A percentile compares a stretch with the other conserved stretches of the same genome.
phyloP scores from a whole-genome alignment of 2,797 vertebrate species.

The Emys orbicularis region DNA sequence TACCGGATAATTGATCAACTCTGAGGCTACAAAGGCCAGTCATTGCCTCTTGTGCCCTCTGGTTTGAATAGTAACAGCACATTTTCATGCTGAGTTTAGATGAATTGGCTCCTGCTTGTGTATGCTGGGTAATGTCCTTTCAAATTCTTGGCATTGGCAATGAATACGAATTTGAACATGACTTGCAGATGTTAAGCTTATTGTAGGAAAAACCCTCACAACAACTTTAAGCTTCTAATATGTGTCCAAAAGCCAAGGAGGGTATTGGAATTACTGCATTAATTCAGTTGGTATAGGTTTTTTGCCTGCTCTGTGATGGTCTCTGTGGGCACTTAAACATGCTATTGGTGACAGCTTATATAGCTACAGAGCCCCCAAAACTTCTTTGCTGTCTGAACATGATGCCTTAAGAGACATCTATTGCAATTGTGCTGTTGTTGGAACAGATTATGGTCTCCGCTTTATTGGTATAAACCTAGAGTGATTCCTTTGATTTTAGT shows the following conservation, averaged over 20 bases:
- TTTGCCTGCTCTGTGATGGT: slow-evolving; percentile 41
- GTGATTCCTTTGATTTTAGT: background rate
- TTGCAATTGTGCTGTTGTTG: background rate
- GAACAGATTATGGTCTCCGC: background rate
- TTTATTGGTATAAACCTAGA: background rate
- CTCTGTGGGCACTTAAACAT: background rate
- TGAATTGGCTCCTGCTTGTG: slow-evolving; percentile 73
- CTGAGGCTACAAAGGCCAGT: slow-evolving; percentile 34
- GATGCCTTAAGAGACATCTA: background rate
- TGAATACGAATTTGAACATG: slow-evolving; percentile 68
- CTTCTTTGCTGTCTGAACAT: background rate
- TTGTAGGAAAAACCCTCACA: slow-evolving; percentile 52
- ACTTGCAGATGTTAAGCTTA: slow-evolving; percentile 69
- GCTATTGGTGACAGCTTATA: background rate
- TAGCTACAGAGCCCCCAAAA: background rate
- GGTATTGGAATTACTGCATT: slow-evolving; percentile 12
- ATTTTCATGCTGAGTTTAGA: slow-evolving; percentile 75
- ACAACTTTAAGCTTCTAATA: slow-evolving; percentile 64
- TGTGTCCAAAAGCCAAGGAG: slow-evolving; percentile 51
- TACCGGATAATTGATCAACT: slow-evolving; percentile 51
- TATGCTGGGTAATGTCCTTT: slow-evolving; percentile 69
- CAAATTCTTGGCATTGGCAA: slow-evolving; percentile 71
- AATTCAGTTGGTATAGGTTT: slow-evolving; percentile 19
- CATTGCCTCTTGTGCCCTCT: slow-evolving; percentile 61
- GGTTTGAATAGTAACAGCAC: slow-evolving; percentile 68